phyloP scores from a whole-genome alignment of 2,797 vertebrate species.

The Chiloscyllium punctatum region DNA sequence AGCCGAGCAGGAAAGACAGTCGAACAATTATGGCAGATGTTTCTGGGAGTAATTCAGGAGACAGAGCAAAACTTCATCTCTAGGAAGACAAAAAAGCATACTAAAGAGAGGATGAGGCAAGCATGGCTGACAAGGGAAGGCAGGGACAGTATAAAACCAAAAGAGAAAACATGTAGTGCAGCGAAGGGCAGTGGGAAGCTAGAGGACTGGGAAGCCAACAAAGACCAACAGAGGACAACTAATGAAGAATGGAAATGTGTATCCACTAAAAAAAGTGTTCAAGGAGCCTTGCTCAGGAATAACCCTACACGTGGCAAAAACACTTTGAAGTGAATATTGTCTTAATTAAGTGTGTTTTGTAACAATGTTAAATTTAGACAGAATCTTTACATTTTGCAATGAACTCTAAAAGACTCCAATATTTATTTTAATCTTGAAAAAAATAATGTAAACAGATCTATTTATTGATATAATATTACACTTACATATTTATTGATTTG shows the following conservation, averaged over 20 bases:
- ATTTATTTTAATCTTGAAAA: background rate
- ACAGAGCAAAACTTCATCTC: no score
- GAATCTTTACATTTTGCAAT: background rate
- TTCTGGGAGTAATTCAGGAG: no score
- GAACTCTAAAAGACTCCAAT: background rate
- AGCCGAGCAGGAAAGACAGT: no score
- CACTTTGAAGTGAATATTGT: background rate
- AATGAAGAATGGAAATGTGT: background rate
- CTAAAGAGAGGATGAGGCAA: no score
- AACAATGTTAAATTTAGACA: background rate
- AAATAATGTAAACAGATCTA: background rate
- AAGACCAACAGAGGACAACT: no score
- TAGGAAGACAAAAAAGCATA: no score
- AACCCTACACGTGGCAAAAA: background rate
- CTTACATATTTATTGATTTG: background rate
- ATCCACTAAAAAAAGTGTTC: background rate
- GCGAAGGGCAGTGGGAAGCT: no score
- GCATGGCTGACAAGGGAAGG: no score
- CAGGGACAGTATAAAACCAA: no score
- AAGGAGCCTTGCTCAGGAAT: background rate
- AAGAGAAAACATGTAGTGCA: no score
- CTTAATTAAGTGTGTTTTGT: background rate
- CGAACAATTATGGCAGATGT: no score
- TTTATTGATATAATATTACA: background rate
- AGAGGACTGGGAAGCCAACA: no score